Evolutionary conservation across 1,140 invertebrate species (phyloP), one percentile per base, ranked within the genome.

Genomic region (Rhopalosiphum maidis): DNA sequence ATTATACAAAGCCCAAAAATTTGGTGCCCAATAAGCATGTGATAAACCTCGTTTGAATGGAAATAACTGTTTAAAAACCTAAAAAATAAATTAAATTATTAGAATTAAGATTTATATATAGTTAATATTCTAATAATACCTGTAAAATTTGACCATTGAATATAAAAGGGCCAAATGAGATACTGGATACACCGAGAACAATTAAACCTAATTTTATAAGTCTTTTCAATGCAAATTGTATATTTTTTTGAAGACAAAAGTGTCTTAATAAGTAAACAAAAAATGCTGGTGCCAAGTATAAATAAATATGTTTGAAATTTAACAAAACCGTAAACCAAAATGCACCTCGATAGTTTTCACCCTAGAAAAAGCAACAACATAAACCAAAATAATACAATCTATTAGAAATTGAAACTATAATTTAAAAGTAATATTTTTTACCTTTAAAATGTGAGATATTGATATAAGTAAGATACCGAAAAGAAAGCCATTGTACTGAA

Each of bases 1-100:
- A 95, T 99, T 99, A 95, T 99, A 99, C 0, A 99, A 94, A 2
- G 99, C 98, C 99, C 99, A 99, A 95, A 98, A 96, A 96, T 99
- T 99, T 41, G 99, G 99, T n/a, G 99, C 99, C 99, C 99, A 99
- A 95, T 99, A 99, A 7, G 99, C 98, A 96, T 99, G 99, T 92
- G 97, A 97, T 6, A 99, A 96, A 0, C 99, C 99, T 95, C 99
- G 96, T 96, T 94, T 93, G 94, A 99, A 99, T 93, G 99, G 99
- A 96, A 99, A 99, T 51, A 99, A 95, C 94, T 99, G 96, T 25
- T 96, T 96, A 41, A 99, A 94, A 46, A 99, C 96, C 97, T 99
- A 95, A 88, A 95, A 95, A 94, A 94, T 88, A 86, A 82, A 93
- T 82, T 60, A 48, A 35, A 91, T 46, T 23, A 93, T 22, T 43